These are phyloP conservation scores for Micromys minutus DNA, from an alignment of 2,113 vertebrate species.

Conservation along the genomic window DNA sequence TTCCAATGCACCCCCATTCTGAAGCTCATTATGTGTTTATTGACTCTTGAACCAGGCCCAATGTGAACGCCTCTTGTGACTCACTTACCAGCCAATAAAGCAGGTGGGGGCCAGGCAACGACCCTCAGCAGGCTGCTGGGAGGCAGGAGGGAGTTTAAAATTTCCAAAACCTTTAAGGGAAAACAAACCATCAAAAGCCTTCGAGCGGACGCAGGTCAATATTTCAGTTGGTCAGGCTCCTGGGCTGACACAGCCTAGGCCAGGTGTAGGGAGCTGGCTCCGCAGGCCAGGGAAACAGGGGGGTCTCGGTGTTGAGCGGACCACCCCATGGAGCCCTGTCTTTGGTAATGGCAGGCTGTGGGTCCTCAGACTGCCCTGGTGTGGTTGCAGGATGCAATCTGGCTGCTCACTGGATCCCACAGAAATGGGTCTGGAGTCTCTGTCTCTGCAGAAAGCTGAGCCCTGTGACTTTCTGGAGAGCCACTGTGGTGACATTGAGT, in stretches of 20 bases:
- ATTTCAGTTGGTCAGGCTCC: slow-evolving; percentile 27
- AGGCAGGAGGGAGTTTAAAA: not conserved
- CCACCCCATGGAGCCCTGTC: slow-evolving; percentile 75
- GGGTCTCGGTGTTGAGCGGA: slow-evolving; percentile 80
- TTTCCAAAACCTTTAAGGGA: slow-evolving; percentile 39
- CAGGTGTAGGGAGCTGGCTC: not conserved
- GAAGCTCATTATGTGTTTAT: not conserved
- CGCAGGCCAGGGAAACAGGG: not conserved
- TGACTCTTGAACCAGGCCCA: slow-evolving; percentile 14
- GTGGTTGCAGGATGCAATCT: slow-evolving; percentile 54
- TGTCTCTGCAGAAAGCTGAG: slow-evolving; percentile 15
- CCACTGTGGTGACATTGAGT: not conserved
- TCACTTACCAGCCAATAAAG: slow-evolving; percentile 10
- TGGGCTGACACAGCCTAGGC: slow-evolving; percentile 17
- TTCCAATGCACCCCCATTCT: not conserved
- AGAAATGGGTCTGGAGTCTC: not conserved
- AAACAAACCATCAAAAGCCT: slow-evolving; percentile 48
- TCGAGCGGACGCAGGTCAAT: slow-evolving; percentile 22
- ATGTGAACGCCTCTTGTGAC: not conserved
- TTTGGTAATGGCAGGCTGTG: slow-evolving; percentile 77
- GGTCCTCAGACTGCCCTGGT: not conserved
- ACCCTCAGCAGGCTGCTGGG: not conserved
- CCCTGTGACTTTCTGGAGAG: not conserved
- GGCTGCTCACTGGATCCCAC: slow-evolving; percentile 74
- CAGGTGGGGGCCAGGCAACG: not conserved